Evolutionary conservation across 2,113 vertebrate genomes (phyloP).

Genomic region (Osmerus mordax): DNA sequence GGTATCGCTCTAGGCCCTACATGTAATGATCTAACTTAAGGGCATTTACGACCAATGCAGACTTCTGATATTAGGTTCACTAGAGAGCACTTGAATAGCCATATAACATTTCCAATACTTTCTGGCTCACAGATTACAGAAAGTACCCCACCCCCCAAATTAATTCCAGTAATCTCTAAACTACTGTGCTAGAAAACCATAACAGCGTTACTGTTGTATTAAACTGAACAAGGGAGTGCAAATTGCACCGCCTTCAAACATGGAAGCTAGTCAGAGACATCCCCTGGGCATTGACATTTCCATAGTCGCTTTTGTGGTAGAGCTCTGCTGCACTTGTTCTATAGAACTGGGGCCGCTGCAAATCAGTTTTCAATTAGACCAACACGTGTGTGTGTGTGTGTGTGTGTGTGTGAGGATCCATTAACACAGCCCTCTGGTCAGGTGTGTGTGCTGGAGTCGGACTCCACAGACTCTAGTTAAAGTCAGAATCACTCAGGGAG

Average conservation of each 20-base stretch:
- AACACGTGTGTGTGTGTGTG: constrained; percentile 19
- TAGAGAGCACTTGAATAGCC: neutral
- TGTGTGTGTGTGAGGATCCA: constrained; percentile 27
- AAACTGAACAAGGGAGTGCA: neutral
- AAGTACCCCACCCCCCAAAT: too few relatives aligned
- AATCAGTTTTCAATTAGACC: constrained; percentile 55
- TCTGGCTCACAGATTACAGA: too few relatives aligned
- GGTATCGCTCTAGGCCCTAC: neutral
- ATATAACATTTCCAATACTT: neutral
- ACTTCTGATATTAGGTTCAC: too few relatives aligned
- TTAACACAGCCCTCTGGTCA: constrained; percentile 23
- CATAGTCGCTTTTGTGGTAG: neutral
- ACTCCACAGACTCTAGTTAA: constrained; percentile 31
- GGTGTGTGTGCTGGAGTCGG: constrained; percentile 33
- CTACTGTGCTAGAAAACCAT: neutral
- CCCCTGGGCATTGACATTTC: neutral
- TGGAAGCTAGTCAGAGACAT: neutral
- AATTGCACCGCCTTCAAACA: neutral
- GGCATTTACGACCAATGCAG: too few relatives aligned
- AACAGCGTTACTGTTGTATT: neutral
- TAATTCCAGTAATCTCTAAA: neutral
- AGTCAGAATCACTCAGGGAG: constrained; percentile 28
- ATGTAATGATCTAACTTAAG: too few relatives aligned
- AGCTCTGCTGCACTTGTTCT: constrained; percentile 35
- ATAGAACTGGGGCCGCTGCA: constrained; percentile 14